Base-by-base conservation (phyloP, 2,797 vertebrate species). In the Buceros bicornis region DNA sequence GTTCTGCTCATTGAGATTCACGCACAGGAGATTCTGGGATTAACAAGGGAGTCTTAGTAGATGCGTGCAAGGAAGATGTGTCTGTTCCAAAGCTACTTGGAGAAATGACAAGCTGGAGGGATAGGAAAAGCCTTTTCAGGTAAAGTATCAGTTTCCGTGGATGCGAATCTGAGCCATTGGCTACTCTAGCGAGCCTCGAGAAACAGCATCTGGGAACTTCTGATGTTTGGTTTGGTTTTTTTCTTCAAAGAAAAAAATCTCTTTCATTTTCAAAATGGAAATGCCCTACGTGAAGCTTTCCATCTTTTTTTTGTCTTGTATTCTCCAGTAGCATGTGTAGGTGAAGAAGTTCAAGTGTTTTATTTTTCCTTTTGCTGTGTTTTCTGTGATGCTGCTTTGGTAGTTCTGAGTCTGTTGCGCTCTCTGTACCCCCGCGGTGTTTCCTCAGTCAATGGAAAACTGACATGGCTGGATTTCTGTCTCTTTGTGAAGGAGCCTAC, bases 231-330 rank as follows among this genome's bases (percentile, higher is more conserved):
- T 60, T 35, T 80, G 40, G 26, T 6, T 15, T 42, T 31, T 16
- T 15, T n/a, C 48, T 20, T 48, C 7, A 72, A 76, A 40, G 67
- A 91, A 89, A 93, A 91, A 93, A 86, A 15, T 11, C 20, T 5
- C 50, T 71, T 91, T 89, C 29, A 16, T 91, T 88, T 95, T 93
- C 54, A 69, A 57, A 84, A 77, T 93, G 83, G 54, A 89, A 93
- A 76, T 84, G 79, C 80, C 66, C 42, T 86, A 2, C 57, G n/a
- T 31, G n/a, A 94, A 94, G 25, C 50, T 89, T 42, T 85, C 47
- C n/a, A 12, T 74, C 19, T 71, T 35, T 43, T 29, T 45, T 31
- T 35, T 17, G 19, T 29, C 33, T 79, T 28, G 14, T 65, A 11
- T 92, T 82, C 69, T 96, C 82, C 91, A 71, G 2, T 45, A 66